Conservation (phyloP, 2,113 vertebrate genomes). For the Tenebrosternarchus preto region DNA sequence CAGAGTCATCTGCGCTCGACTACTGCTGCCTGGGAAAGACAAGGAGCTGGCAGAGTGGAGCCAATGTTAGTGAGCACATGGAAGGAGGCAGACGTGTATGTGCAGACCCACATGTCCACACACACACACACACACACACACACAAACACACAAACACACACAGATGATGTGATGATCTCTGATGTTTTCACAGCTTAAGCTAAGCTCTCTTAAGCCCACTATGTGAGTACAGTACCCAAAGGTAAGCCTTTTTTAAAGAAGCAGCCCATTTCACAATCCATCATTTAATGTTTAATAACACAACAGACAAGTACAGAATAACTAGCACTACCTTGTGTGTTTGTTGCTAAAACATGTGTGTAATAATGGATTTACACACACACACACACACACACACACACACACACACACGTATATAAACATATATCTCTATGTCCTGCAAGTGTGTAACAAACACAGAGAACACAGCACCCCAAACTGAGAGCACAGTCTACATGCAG, state of each 20-base stretch:
- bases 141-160: conserved; percentile 13
- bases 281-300: background rate
- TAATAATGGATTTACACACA: too few relatives aligned
- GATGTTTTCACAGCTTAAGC: background rate
- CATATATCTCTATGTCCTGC: too few relatives aligned
- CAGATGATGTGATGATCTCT: background rate
- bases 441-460: too few relatives aligned
- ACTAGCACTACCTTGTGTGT: too few relatives aligned
- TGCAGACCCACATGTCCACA: background rate
- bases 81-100: background rate
- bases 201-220: background rate
- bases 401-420: too few relatives aligned
- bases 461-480: too few relatives aligned
- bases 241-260: conserved; percentile 1
- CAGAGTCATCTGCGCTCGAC: conserved; percentile 32
- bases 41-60: background rate
- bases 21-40: conserved; percentile 5
- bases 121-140: conserved; percentile 16
- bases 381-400: too few relatives aligned
- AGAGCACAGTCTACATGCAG: too few relatives aligned
- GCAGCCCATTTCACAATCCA: background rate
- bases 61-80: background rate
- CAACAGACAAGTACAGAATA: too few relatives aligned
- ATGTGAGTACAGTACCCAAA: background rate
- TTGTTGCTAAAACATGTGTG: too few relatives aligned